Evolutionary conservation across 2,113 vertebrate species (phyloP).

Genomic region (Asarcornis scutulata): DNA sequence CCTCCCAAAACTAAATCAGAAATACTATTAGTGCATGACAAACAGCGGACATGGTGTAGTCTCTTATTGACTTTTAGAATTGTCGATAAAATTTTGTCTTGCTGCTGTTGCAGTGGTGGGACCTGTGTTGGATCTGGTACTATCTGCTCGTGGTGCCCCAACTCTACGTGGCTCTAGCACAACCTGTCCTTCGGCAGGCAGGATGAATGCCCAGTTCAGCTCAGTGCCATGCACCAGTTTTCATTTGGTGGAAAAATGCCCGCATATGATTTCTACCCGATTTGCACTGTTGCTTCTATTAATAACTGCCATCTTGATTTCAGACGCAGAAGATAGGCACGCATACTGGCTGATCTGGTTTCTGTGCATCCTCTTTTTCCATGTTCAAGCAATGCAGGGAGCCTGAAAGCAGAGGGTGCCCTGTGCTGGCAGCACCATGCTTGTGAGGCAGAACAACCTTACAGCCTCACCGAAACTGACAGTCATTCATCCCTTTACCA

Average conservation of each 20-base stretch:
- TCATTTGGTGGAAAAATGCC: neutral
- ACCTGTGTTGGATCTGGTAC: neutral
- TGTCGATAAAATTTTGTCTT: neutral
- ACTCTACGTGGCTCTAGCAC: rapidly evolving
- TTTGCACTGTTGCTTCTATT: neutral
- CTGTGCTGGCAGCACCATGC: neutral
- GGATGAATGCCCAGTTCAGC: neutral
- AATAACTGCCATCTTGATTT: neutral
- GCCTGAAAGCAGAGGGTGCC: neutral
- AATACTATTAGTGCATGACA: neutral
- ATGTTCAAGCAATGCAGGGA: neutral
- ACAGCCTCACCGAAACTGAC: neutral
- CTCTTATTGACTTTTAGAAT: neutral
- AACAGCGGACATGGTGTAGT: neutral
- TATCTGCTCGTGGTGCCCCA: neutral
- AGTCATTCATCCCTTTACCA: neutral
- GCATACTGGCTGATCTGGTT: neutral
- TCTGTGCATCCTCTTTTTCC: neutral
- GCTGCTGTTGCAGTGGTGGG: neutral
- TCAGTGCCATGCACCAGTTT: neutral
- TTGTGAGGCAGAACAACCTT: neutral
- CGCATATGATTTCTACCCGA: rapidly evolving
- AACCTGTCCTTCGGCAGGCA: too few relatives aligned
- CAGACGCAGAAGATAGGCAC: neutral
- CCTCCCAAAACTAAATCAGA: neutral